phyloP scores from a whole-genome alignment of 2,888 invertebrate genomes.

The Dyspetes luteomarginatus region DNA sequence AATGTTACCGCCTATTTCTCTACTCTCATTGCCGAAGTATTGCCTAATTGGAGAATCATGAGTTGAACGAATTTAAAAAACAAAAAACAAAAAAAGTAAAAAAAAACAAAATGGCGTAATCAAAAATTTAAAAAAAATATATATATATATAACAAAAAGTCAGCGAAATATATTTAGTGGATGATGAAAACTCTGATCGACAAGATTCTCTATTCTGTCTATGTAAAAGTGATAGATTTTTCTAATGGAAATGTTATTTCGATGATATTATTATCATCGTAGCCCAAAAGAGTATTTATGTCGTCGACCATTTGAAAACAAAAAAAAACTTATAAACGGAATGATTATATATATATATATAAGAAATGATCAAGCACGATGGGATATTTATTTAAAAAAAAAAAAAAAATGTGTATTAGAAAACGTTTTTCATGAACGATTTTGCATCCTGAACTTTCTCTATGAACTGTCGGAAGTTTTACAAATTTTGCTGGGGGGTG shows the following conservation, averaged over 20 bases:
- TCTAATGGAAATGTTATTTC: slow-evolving; percentile 27
- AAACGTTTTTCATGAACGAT: slow-evolving; percentile 31
- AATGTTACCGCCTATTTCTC: slow-evolving; percentile 81
- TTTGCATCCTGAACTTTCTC: slow-evolving; percentile 42
- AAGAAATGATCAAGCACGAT: too few species aligned
- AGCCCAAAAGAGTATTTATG: slow-evolving; percentile 49
- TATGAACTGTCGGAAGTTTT: slow-evolving; percentile 48
- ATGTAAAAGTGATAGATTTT: slow-evolving; percentile 33
- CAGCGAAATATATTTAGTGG: too few species aligned
- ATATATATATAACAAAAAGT: slow-evolving; percentile 1
- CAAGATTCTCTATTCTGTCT: slow-evolving; percentile 27
- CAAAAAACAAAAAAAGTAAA: slow-evolving; percentile 42
- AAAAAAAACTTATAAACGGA: too few species aligned
- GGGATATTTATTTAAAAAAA: slow-evolving; percentile 18
- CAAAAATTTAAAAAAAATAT: not conserved
- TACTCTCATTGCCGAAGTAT: slow-evolving; percentile 79
- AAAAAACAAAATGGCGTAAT: slow-evolving; percentile 44
- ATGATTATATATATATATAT: too few species aligned
- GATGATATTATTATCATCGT: not conserved
- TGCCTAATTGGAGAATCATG: slow-evolving; percentile 81
- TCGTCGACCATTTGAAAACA: slow-evolving; percentile 38
- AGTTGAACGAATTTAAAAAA: slow-evolving; percentile 71
- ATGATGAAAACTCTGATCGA: not conserved
- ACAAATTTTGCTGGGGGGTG: slow-evolving; percentile 35
- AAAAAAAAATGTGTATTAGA: slow-evolving; percentile 24